phyloP scores from a whole-genome alignment of 92 coral and sea anemone genomes.

The Chrysogorgia sp. region DNA sequence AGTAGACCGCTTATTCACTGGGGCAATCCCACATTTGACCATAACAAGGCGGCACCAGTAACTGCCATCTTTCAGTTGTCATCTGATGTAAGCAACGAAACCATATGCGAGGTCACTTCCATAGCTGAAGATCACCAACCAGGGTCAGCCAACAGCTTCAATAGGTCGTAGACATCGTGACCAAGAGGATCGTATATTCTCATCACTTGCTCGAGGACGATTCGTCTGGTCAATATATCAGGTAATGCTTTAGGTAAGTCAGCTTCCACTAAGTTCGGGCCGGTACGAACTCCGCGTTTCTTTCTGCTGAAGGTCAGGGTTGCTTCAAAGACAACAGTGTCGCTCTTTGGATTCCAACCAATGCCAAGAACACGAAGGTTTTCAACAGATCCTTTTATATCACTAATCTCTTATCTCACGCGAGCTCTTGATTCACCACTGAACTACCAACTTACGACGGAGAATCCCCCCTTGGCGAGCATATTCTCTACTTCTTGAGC shows the following conservation, averaged over 20 bases:
- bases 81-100: constrained; percentile 66
- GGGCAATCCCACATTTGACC: constrained; percentile 70
- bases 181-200: constrained; percentile 72
- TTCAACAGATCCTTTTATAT: constrained; percentile 65
- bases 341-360: constrained; percentile 62
- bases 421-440: constrained; percentile 14
- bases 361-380: constrained; percentile 62
- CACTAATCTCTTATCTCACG: constrained; percentile 1
- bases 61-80: constrained; percentile 56
- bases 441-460: constrained; percentile 22
- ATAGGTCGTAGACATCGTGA: constrained; percentile 57
- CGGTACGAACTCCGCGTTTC: constrained; percentile 45
- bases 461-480: constrained; percentile 35
- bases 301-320: constrained; percentile 64
- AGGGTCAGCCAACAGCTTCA: constrained; percentile 50
- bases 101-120: constrained; percentile 67
- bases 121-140: constrained; percentile 63
- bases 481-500: constrained; percentile 45
- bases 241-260: too few species aligned
- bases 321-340: constrained; percentile 51
- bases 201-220: constrained; percentile 67
- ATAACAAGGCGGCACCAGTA: constrained; percentile 62
- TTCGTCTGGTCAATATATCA: constrained; percentile 61
- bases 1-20: constrained; percentile 60
- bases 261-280: too few species aligned